Base-by-base conservation (phyloP, 35 echinoderm and acorn worm genomes). In the Anneissia japonica region DNA sequence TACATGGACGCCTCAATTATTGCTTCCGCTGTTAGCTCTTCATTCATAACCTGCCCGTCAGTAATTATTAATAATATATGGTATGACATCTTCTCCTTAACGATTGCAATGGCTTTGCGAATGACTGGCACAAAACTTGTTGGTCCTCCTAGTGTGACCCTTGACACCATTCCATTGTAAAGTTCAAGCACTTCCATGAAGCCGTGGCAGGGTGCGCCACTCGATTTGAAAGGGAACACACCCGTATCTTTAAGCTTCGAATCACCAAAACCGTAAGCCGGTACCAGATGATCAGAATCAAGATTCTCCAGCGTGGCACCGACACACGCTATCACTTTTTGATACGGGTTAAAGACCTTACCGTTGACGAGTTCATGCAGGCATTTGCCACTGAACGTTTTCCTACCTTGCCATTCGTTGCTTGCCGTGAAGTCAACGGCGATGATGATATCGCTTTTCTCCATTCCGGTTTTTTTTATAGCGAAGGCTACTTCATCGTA, bases 401-500 rank as follows among this genome's bases (percentile, higher is more conserved):
- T 91, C 21, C 96, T 55, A 0, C 96, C 96, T 72, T 99, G 96
- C 96, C 96, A 99, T 75, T 99, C 96, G 34, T 99, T 99, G 76
- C 96, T 99, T n/a, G 96, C 96, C 16, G 92, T 99, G 79, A 99
- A 99, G 73, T 99, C 96, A 31, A 99, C 81, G 13, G 86, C 96
- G 32, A 99, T 91, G 40, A 99, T 94, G 31, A 99, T 78, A 36
- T 99, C 91, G n/a, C 96, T 91, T 36, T 81, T 88, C 3, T 88
- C 74, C 39, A 99, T 86, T 33, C 96, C 96, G 0, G 96, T 86
- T 35, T 88, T 87, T 55, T 99, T 99, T 30, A 99, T 91, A 23
- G 96, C 96, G 35, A 45, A 55, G 0, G 87, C 89, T 33, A 99
- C 92, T 77, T 99, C 85, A 72, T 91, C 92, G 38, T 91, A 99